phyloP scores from a whole-genome alignment of 2,888 invertebrate genomes.

The Megaustenia siamemsis region DNA sequence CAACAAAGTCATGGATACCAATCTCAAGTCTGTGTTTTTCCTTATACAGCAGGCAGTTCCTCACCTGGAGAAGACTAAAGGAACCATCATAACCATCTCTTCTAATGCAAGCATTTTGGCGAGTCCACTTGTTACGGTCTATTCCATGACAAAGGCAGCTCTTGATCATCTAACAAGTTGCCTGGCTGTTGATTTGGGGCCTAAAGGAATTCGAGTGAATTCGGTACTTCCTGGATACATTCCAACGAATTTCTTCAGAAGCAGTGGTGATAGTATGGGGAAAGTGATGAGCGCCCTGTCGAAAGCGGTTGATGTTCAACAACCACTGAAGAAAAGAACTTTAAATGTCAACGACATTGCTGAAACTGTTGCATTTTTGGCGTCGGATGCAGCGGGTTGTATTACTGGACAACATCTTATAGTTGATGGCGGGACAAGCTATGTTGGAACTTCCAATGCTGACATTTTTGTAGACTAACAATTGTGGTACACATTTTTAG shows the following conservation, averaged over 20 bases:
- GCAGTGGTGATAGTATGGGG: no score
- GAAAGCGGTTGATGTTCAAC: neutral
- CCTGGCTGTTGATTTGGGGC: conserved; percentile 27
- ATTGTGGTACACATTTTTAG: no score
- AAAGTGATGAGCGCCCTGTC: neutral
- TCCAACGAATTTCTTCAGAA: neutral
- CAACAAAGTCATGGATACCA: conserved; percentile 46
- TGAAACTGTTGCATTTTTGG: conserved; percentile 18
- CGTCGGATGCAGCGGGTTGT: conserved; percentile 25
- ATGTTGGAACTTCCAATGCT: neutral
- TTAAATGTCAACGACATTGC: neutral
- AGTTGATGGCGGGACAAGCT: conserved; percentile 10
- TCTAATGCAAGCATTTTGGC: neutral
- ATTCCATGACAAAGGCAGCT: conserved; percentile 28
- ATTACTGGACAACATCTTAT: neutral
- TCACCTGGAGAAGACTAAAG: conserved; percentile 32
- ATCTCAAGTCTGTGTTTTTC: conserved; percentile 43
- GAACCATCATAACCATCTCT: conserved; percentile 45
- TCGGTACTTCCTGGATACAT: conserved; percentile 20
- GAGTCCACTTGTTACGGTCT: neutral
- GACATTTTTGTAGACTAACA: no score
- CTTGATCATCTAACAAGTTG: conserved; percentile 29
- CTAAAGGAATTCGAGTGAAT: conserved; percentile 33
- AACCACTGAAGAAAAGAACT: neutral
- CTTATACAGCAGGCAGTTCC: conserved; percentile 48